These are phyloP conservation scores for Hyaena hyaena DNA, from an alignment of 2,113 vertebrate species.

Conservation along the genomic window DNA sequence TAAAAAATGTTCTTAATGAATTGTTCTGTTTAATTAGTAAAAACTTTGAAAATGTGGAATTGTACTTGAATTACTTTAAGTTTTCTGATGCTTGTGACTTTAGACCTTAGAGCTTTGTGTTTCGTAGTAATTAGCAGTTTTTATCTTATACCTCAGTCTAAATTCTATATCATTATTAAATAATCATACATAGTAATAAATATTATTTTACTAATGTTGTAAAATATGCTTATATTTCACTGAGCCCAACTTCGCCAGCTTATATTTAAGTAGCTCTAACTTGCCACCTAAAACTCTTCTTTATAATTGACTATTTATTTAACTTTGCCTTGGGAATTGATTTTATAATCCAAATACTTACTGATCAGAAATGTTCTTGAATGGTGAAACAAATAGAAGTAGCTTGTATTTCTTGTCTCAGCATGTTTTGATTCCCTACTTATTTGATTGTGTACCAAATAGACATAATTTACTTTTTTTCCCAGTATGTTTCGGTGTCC, in stretches of 20 bases:
- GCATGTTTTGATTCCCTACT: background rate
- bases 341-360: slow-evolving; percentile 21
- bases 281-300: background rate
- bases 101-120: background rate
- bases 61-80: background rate
- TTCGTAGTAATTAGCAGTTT: slow-evolving; percentile 30
- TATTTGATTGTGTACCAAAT: background rate
- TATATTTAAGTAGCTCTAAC: background rate
- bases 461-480: background rate
- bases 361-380: background rate
- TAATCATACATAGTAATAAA: background rate
- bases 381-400: background rate
- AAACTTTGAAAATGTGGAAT: background rate
- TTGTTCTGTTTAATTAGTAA: background rate
- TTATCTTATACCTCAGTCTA: background rate
- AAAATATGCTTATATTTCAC: background rate
- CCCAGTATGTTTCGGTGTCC: background rate
- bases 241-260: background rate
- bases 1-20: slow-evolving; percentile 25
- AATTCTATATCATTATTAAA: background rate
- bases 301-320: background rate
- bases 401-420: background rate
- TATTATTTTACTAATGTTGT: background rate
- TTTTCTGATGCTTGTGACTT: slow-evolving; percentile 33
- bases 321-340: slow-evolving; percentile 2